These are phyloP conservation scores for Lepidurus couesii DNA, from an alignment of 1,140 invertebrate species.

Conservation along the genomic window DNA sequence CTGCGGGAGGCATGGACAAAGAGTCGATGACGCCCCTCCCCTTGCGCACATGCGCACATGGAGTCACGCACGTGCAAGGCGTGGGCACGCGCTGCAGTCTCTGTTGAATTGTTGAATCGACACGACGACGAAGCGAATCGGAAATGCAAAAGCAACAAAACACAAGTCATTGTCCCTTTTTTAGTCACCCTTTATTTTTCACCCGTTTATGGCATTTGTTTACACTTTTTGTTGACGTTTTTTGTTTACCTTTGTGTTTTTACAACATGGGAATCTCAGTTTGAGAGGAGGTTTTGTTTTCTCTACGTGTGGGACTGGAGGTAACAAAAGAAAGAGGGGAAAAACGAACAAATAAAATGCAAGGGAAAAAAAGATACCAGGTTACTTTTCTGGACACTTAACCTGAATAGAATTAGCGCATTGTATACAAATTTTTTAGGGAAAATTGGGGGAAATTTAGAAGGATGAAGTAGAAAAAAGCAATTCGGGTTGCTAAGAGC, in stretches of 20 bases:
- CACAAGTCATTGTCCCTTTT: slow-evolving; percentile 24
- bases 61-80: slow-evolving; percentile 12
- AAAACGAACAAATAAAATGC: not conserved
- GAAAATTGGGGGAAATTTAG: too few species aligned
- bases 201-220: not conserved
- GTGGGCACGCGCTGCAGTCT: slow-evolving; percentile 25
- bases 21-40: not conserved
- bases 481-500: too few species aligned
- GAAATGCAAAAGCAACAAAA: not conserved
- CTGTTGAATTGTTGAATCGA: not conserved
- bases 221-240: not conserved
- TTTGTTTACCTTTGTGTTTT: not conserved
- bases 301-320: not conserved
- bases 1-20: not conserved
- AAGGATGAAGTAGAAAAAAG: too few species aligned
- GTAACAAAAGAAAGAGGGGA: not conserved
- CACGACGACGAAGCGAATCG: not conserved
- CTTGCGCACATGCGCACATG: slow-evolving; percentile 5
- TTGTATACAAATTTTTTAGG: too few species aligned
- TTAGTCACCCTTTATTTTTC: not conserved
- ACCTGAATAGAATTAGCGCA: too few species aligned
- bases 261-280: not conserved
- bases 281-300: not conserved
- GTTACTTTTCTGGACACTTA: too few species aligned
- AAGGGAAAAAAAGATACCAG: too few species aligned